A percentile compares a stretch with the other conserved stretches of the same genome.
Evolutionary conservation across 2,888 invertebrate species (phyloP).

Genomic region (Keiferia lycopersicella): DNA sequence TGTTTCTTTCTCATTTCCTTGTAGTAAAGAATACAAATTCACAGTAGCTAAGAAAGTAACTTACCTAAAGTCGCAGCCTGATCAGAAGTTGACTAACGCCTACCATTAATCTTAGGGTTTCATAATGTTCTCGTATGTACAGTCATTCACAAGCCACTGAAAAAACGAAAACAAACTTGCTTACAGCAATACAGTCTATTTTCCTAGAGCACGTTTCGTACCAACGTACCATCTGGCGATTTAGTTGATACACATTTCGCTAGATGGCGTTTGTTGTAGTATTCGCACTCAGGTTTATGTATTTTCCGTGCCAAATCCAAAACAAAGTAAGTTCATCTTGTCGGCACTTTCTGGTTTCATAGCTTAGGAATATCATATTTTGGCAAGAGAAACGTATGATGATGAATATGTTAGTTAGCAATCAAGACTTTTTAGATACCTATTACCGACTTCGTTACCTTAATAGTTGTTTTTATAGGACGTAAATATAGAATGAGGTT

Average conservation of each 20-base stretch:
- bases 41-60: no score
- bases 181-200: no score
- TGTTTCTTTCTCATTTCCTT: no score
- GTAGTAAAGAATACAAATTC: not conserved
- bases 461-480: no score
- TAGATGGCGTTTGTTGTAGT: conserved; percentile 2
- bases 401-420: not conserved
- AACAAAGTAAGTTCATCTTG: not conserved
- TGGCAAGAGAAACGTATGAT: not conserved
- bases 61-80: conserved; percentile 10
- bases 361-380: not conserved
- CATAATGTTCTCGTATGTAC: no score
- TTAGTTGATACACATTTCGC: not conserved
- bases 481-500: no score
- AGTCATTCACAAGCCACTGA: no score
- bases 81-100: conserved; percentile 15
- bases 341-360: not conserved
- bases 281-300: not conserved
- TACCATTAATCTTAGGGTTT: conserved; percentile 1
- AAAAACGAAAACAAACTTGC: no score
- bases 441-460: no score
- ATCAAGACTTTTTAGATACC: no score
- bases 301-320: not conserved
- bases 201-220: not conserved
- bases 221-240: not conserved